phyloP scores from a whole-genome alignment of 2,797 vertebrate genomes.

The Leptodactylus fallax region DNA sequence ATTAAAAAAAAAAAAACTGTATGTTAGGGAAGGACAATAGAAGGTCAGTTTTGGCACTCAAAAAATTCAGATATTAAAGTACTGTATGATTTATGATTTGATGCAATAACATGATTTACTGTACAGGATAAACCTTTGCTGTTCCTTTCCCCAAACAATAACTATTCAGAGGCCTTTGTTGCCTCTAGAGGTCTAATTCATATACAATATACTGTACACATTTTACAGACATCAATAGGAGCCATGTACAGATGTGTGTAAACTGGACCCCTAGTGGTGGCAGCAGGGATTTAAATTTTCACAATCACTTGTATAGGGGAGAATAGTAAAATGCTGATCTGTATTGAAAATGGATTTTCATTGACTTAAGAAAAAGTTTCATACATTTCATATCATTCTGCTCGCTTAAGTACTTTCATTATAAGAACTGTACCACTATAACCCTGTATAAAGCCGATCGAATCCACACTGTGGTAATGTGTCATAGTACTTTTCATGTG shows the following conservation, averaged over 20 bases:
- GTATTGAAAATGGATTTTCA: neutral
- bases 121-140: neutral
- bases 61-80: neutral
- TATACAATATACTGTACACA: neutral
- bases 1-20: neutral
- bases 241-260: neutral
- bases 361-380: neutral
- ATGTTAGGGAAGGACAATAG: neutral
- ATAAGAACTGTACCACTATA: neutral
- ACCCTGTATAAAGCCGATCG: neutral
- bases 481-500: neutral
- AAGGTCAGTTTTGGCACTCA: too few species aligned
- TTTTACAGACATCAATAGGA: neutral
- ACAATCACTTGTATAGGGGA: neutral
- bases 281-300: neutral
- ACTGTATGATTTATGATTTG: neutral
- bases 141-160: neutral
- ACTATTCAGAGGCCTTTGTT: neutral
- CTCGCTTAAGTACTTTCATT: neutral
- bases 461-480: neutral
- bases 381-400: neutral
- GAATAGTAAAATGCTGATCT: neutral
- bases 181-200: neutral
- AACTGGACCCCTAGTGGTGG: neutral
- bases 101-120: neutral